A percentile compares a stretch with the other conserved stretches of the same genome.
Evolutionary conservation across 2,888 invertebrate species (phyloP).

Genomic region (Schizaphis graminum): DNA sequence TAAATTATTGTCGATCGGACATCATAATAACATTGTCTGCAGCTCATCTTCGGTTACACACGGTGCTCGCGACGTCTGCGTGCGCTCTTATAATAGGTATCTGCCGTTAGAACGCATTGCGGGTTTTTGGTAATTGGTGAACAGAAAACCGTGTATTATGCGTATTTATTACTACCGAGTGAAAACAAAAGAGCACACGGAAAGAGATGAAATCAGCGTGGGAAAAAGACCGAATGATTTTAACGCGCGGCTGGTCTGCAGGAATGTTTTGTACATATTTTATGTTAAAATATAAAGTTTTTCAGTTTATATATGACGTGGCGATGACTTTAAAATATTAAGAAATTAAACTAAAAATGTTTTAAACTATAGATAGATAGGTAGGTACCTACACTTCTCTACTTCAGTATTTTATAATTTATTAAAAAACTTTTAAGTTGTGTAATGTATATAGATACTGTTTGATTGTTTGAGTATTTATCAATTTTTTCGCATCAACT

Average conservation of each 20-base stretch:
- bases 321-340: background rate
- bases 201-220: background rate
- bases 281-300: background rate
- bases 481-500: background rate
- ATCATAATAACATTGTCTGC: conserved; percentile 10
- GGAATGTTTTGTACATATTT: background rate
- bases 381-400: no score
- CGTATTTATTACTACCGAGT: background rate
- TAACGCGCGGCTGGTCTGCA: background rate
- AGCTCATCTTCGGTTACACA: background rate
- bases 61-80: background rate
- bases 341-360: background rate
- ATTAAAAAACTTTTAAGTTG: background rate
- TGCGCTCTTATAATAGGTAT: background rate
- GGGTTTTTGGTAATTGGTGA: background rate
- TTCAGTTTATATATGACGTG: no score
- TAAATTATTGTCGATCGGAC: background rate
- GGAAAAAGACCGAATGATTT: background rate
- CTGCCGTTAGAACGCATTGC: background rate
- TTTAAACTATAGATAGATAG: background rate
- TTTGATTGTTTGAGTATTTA: background rate
- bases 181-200: background rate
- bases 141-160: background rate
- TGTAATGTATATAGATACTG: background rate
- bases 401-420: background rate